phyloP scores from a whole-genome alignment of 2,797 vertebrate species.

The Percopsis omiscomaycus region DNA sequence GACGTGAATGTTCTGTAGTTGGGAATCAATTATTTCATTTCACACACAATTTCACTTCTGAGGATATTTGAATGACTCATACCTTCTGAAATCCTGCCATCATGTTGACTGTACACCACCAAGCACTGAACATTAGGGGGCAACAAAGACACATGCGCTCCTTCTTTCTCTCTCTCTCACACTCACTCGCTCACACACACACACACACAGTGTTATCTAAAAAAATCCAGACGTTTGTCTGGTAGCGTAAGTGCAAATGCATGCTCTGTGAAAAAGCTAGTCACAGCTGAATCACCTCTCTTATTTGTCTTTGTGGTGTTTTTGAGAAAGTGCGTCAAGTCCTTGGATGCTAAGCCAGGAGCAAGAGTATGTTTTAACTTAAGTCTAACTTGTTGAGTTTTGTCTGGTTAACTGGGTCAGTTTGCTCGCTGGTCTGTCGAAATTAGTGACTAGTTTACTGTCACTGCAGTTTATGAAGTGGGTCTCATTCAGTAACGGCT shows the following conservation, averaged over 20 bases:
- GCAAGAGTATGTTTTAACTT: constrained; percentile 40
- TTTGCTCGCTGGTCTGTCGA: not conserved
- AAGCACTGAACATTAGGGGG: constrained; percentile 13
- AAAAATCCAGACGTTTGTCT: not conserved
- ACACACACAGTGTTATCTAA: not conserved
- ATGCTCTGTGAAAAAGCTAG: not conserved
- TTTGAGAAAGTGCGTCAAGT: not conserved
- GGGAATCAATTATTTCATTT: constrained; percentile 2
- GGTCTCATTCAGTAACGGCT: not conserved
- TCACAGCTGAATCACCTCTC: too few relatives aligned
- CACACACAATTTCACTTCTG: constrained; percentile 37
- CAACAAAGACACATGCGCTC: not conserved
- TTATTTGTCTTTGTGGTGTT: not conserved
- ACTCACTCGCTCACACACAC: not conserved
- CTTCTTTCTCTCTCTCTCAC: not conserved
- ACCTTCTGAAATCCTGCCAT: constrained; percentile 9
- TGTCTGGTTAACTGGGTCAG: constrained; percentile 19
- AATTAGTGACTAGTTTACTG: too few relatives aligned
- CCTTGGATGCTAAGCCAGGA: constrained; percentile 16
- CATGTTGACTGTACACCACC: constrained; percentile 39
- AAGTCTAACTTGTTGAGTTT: constrained; percentile 3
- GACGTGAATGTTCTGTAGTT: constrained; percentile 2
- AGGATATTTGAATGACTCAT: constrained; percentile 60
- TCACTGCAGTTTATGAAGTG: too few relatives aligned
- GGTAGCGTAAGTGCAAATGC: not conserved